phyloP scores from a whole-genome alignment of 2,113 vertebrate genomes.

The Sinosuthora webbiana region DNA sequence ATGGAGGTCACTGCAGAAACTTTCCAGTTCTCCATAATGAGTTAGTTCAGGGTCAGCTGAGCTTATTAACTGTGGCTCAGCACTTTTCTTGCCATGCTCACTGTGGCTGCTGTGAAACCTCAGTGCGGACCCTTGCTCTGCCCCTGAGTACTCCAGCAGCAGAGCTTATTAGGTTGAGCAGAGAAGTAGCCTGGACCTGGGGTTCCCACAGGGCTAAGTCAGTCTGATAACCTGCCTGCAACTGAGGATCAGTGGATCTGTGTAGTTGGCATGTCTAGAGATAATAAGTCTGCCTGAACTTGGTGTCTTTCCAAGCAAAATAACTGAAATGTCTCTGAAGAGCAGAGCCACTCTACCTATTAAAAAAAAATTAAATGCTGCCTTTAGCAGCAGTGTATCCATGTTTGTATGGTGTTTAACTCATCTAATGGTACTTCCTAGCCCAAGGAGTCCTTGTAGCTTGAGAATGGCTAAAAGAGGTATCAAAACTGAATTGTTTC shows the following conservation, averaged over 20 bases:
- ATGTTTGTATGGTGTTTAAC: background rate
- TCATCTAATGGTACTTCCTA: background rate
- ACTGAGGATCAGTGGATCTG: background rate
- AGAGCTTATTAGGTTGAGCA: background rate
- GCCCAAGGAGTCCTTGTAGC: background rate
- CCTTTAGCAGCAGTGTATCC: background rate
- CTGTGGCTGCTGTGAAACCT: background rate
- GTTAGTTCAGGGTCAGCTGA: constrained; percentile 3
- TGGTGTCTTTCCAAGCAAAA: background rate
- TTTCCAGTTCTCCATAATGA: background rate
- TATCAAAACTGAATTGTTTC: background rate
- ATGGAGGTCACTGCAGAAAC: background rate
- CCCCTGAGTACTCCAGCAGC: background rate
- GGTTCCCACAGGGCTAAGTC: background rate
- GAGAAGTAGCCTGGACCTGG: background rate
- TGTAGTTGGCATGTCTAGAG: background rate
- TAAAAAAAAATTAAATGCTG: background rate
- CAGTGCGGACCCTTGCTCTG: background rate
- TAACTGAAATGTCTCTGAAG: background rate
- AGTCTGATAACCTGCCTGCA: background rate
- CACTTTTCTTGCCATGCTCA: background rate
- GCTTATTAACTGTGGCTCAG: constrained; percentile 36
- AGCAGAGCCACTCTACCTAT: background rate
- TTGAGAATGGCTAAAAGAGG: background rate
- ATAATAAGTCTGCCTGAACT: background rate